A percentile compares a stretch with the other conserved stretches of the same genome.
Conservation (phyloP, 2,888 invertebrate species). For the Graphium colonna region DNA sequence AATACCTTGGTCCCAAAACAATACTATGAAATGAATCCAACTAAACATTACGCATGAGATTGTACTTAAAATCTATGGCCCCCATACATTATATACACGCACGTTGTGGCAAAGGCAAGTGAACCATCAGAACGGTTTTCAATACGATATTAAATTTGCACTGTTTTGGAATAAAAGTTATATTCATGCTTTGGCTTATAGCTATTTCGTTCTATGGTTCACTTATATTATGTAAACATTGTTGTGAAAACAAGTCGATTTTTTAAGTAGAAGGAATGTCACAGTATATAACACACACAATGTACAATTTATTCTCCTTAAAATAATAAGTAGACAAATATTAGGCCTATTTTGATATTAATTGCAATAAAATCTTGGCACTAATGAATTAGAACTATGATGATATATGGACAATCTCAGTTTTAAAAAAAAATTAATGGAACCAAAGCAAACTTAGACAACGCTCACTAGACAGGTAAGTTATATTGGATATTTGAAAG, state of each 20-base stretch:
- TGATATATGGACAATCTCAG: background rate
- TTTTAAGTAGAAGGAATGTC: too few species aligned
- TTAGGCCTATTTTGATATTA: background rate
- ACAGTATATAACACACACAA: too few species aligned
- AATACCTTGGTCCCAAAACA: conserved; percentile 28
- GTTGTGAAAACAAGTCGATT: too few species aligned
- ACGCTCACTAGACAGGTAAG: too few species aligned
- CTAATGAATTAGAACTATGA: too few species aligned
- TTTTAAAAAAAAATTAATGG: too few species aligned
- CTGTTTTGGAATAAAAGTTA: background rate
- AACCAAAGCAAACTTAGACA: too few species aligned
- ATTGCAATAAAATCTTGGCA: conserved; percentile 11
- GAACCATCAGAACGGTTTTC: conserved; percentile 2
- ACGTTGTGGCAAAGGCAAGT: conserved; percentile 15
- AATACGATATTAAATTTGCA: conserved; percentile 5
- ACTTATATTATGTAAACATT: background rate
- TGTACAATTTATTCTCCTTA: too few species aligned
- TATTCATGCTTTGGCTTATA: conserved; percentile 19
- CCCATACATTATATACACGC: conserved; percentile 12
- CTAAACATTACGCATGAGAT: conserved; percentile 8
- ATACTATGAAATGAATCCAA: conserved; percentile 12
- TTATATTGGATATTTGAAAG: too few species aligned
- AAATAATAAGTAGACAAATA: too few species aligned
- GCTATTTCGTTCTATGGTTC: conserved; percentile 18
- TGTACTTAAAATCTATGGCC: conserved; percentile 30